phyloP scores from a whole-genome alignment of 2,888 invertebrate species.

The Hanleya hanleyi region DNA sequence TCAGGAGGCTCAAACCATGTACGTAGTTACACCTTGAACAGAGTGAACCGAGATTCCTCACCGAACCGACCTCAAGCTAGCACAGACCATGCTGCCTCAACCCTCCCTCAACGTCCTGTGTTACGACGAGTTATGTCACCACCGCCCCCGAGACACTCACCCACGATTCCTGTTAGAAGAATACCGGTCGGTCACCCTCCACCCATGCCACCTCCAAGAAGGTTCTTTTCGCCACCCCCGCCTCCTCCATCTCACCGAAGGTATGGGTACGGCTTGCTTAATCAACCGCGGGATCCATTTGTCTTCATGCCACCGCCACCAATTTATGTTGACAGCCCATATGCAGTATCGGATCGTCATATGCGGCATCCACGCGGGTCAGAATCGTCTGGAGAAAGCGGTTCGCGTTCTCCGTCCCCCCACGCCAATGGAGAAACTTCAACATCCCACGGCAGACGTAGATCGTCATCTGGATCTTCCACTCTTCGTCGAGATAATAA shows the following conservation, averaged over 20 bases:
- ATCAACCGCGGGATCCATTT: conserved; percentile 1
- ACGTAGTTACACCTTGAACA: conserved; percentile 60
- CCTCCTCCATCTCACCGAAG: conserved; percentile 11
- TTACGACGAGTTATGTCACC: not conserved
- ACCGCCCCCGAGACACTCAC: conserved; percentile 9
- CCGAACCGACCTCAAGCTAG: conserved; percentile 11
- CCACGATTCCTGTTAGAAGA: not conserved
- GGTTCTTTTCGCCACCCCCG: conserved; percentile 11
- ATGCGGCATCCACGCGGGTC: conserved; percentile 8
- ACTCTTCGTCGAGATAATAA: conserved; percentile 23
- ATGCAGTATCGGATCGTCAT: not conserved
- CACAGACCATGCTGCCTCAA: not conserved
- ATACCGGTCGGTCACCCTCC: conserved; percentile 16
- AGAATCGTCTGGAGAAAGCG: conserved; percentile 14
- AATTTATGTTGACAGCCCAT: not conserved
- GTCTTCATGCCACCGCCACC: conserved; percentile 8
- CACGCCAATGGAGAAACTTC: conserved; percentile 1
- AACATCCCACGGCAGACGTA: conserved; percentile 8
- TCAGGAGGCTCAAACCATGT: conserved; percentile 54
- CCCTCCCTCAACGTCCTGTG: conserved; percentile 1
- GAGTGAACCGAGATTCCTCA: conserved; percentile 30
- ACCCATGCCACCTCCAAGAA: conserved; percentile 20
- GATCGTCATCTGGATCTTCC: conserved; percentile 32
- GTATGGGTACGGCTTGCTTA: not conserved
- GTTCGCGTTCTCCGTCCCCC: conserved; percentile 16